phyloP scores from a whole-genome alignment of 2,113 vertebrate genomes.

The Campylomormyrus tamandua region DNA sequence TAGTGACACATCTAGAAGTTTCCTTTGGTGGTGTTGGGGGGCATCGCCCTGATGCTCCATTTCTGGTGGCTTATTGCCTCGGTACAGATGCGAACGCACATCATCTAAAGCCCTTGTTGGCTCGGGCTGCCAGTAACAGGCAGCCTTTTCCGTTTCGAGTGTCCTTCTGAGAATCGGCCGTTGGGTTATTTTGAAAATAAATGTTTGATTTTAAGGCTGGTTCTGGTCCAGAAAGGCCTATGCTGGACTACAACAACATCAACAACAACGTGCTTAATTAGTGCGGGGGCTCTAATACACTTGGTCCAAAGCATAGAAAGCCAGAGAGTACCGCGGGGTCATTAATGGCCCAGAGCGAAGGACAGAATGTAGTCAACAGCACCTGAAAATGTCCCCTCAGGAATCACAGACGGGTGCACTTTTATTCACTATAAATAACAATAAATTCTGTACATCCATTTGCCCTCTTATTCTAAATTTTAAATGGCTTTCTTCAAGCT shows the following conservation, averaged over 20 bases:
- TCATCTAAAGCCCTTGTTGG: not conserved
- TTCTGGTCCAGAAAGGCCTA: not conserved
- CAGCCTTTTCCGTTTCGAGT: not conserved
- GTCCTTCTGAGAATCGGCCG: not conserved
- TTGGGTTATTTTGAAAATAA: not conserved
- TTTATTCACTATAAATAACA: not conserved
- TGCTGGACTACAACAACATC: not conserved
- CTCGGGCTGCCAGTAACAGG: not conserved
- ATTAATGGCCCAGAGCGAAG: not conserved
- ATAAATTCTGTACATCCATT: not conserved
- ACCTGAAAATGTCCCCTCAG: conserved; percentile 3
- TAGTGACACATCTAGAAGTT: not conserved
- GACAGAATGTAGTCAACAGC: not conserved
- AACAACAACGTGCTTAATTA: not conserved
- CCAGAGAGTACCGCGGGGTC: not conserved
- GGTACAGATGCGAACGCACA: not conserved
- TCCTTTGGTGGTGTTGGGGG: not conserved
- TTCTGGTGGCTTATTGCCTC: not conserved
- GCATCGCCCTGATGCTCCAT: not conserved
- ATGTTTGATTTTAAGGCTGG: not conserved
- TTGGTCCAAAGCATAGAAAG: not conserved
- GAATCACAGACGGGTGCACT: not conserved
- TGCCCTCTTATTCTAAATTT: not conserved
- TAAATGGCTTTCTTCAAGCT: not conserved
- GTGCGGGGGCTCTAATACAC: not conserved